phyloP scores from a whole-genome alignment of 2,888 invertebrate genomes.

The Quadriops clusia region DNA sequence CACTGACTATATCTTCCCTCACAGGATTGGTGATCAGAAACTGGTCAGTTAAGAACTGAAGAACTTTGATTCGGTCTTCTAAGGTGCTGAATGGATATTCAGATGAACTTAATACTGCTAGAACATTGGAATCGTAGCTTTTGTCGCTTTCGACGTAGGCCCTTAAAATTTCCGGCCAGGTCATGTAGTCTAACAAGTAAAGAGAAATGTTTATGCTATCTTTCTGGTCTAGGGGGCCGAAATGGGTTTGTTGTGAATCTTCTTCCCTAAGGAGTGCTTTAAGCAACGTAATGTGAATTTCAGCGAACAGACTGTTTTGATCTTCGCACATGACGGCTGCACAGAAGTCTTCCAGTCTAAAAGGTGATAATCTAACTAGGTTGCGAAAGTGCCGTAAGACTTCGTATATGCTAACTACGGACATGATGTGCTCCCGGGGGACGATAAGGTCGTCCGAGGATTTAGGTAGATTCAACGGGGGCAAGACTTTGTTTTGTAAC shows the following conservation, averaged over 20 bases:
- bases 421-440: conserved; percentile 62
- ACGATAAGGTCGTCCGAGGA: conserved; percentile 86
- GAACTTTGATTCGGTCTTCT: conserved; percentile 65
- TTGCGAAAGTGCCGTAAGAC: conserved; percentile 86
- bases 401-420: conserved; percentile 86
- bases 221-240: conserved; percentile 93
- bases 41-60: conserved; percentile 88
- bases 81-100: conserved; percentile 84
- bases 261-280: conserved; percentile 87
- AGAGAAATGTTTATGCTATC: conserved; percentile 91
- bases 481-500: conserved; percentile 74
- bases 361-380: conserved; percentile 84
- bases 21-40: conserved; percentile 89
- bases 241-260: conserved; percentile 88
- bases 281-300: conserved; percentile 87
- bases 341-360: conserved; percentile 94
- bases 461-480: conserved; percentile 62
- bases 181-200: conserved; percentile 87
- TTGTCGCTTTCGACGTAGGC: conserved; percentile 87
- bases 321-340: conserved; percentile 85
- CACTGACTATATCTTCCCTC: conserved; percentile 84
- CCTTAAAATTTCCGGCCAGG: conserved; percentile 89
- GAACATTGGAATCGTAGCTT: conserved; percentile 59
- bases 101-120: conserved; percentile 55
- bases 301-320: conserved; percentile 81